A percentile compares a stretch with the other conserved stretches of the same genome.
These are phyloP conservation scores for Sitta europaea DNA, from an alignment of 2,113 vertebrate species.

Conservation along the genomic window DNA sequence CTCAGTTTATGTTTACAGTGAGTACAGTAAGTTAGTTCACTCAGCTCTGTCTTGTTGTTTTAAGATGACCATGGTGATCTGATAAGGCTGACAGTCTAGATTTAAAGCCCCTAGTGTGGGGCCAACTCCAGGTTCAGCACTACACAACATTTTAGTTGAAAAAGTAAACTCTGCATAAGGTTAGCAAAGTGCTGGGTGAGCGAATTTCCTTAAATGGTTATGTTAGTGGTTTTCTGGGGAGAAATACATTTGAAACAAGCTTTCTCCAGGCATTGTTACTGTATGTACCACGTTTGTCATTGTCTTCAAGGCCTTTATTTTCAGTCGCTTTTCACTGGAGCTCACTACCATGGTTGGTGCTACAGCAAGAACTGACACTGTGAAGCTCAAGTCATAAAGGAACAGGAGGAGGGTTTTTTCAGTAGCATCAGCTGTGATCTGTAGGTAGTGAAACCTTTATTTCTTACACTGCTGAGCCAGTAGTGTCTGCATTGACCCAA, in stretches of 20 bases:
- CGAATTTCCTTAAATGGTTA: rapidly evolving
- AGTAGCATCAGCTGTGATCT: background rate
- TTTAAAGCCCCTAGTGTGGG: background rate
- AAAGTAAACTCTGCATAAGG: background rate
- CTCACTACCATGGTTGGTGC: background rate
- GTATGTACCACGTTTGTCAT: background rate
- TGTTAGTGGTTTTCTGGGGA: background rate
- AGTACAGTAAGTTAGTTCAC: background rate
- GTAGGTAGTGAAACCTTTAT: background rate
- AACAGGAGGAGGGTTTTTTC: background rate
- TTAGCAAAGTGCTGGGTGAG: background rate
- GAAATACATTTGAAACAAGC: background rate
- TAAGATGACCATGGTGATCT: background rate
- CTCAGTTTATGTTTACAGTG: background rate
- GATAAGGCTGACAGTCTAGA: background rate
- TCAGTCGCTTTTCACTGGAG: background rate
- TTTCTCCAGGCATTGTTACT: background rate
- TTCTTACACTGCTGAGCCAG: background rate
- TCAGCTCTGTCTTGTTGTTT: background rate
- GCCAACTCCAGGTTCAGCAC: background rate
- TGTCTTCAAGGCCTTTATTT: background rate
- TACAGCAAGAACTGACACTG: background rate
- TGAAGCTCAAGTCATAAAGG: background rate
- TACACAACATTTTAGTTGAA: background rate
- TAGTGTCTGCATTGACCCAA: background rate